phyloP scores from a whole-genome alignment of 2,797 vertebrate species.

The Mormyrops attenuatus region DNA sequence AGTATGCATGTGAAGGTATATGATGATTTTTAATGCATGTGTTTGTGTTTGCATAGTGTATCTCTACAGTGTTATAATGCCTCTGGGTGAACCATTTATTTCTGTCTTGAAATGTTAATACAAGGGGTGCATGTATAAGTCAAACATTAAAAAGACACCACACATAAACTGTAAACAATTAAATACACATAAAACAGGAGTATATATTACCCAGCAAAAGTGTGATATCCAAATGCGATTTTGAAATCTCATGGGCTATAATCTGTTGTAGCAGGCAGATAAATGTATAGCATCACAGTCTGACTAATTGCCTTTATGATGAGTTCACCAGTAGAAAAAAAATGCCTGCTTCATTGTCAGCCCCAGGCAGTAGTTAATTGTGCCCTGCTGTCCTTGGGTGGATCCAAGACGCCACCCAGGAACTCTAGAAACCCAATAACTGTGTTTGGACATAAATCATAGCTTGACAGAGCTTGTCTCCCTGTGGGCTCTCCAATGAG shows the following conservation, averaged over 20 bases:
- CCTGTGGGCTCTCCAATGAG: not conserved
- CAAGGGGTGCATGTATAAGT: not conserved
- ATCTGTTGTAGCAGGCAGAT: not conserved
- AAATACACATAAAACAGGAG: not conserved
- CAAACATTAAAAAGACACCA: not conserved
- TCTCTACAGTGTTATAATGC: not conserved
- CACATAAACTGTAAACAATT: not conserved
- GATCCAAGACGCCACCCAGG: not conserved
- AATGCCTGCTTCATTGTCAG: not conserved
- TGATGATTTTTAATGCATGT: not conserved
- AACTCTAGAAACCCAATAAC: not conserved
- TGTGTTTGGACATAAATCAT: not conserved
- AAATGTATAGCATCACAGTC: not conserved
- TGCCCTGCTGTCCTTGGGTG: not conserved
- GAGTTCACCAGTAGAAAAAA: not conserved
- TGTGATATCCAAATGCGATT: not conserved
- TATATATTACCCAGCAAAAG: not conserved
- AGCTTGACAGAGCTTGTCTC: slow-evolving; percentile 9
- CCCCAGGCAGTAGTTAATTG: not conserved
- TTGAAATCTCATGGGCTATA: not conserved
- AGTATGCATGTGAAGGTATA: not conserved
- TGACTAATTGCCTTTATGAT: not conserved
- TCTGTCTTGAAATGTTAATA: not conserved
- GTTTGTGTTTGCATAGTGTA: not conserved
- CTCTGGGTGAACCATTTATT: not conserved